Base-by-base conservation (phyloP, 2,888 invertebrate species). In the Dicyrtomina minuta region DNA sequence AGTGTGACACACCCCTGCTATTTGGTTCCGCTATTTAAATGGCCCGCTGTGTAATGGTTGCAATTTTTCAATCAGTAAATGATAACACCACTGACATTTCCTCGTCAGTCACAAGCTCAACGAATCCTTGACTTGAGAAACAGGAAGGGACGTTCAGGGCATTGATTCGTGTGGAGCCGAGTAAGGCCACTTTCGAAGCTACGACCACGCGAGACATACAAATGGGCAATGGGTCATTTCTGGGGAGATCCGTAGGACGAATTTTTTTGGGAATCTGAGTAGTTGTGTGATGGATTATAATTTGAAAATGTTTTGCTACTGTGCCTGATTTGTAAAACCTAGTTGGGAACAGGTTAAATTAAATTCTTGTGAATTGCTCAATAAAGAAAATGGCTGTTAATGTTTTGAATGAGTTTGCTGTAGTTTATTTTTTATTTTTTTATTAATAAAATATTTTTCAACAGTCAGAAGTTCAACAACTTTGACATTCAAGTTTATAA, bases 1-100 rank as follows among this genome's bases (percentile, higher is more conserved):
- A n/a, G n/a, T n/a, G n/a, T n/a, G n/a, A n/a, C n/a, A n/a, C n/a
- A n/a, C n/a, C n/a, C n/a, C n/a, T n/a, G n/a, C n/a, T n/a, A n/a
- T n/a, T n/a, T n/a, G n/a, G n/a, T n/a, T n/a, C n/a, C n/a, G n/a
- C n/a, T n/a, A n/a, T n/a, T n/a, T n/a, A n/a, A n/a, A n/a, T n/a
- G n/a, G n/a, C n/a, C n/a, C n/a, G n/a, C n/a, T n/a, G n/a, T n/a
- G n/a, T n/a, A n/a, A n/a, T n/a, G n/a, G 90, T 90, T 0, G 86
- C 87, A 49, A 39, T 70, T 4, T 55, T 46, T 10, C 51, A 56
- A 15, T 49, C 20, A 12, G 20, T 20, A 6, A 22, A 53, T 12
- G 22, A 20, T 1, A 44, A 27, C 1, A 2, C 44, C 6, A 17
- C 13, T 2, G 66, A 66, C 17, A 4, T 51, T 24, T 8, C 41